Evolutionary conservation across 2,113 vertebrate genomes (phyloP).

Genomic region (Cyprinus carpio): DNA sequence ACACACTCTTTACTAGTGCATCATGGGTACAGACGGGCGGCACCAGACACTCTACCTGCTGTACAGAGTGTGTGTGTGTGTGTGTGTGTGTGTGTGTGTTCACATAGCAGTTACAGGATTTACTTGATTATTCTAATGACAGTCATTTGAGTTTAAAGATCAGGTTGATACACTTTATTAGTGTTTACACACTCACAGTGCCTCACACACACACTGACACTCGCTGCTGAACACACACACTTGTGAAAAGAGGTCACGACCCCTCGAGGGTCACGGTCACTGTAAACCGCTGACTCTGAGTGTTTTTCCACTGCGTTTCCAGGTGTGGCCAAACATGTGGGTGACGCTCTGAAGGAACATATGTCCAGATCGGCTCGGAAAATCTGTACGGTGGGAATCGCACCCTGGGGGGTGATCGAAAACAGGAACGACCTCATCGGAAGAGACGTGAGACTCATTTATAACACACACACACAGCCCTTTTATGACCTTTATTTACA

Average conservation of each 20-base stretch:
- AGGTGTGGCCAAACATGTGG: slow-evolving; percentile 99
- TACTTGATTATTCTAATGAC: slow-evolving; percentile 8
- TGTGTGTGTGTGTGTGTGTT: slow-evolving; percentile 9
- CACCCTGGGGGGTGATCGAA: slow-evolving; percentile 98
- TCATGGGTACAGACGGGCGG: background rate
- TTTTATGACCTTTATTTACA: too few relatives aligned
- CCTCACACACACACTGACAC: background rate
- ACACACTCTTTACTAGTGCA: slow-evolving; percentile 26
- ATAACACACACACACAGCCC: too few relatives aligned
- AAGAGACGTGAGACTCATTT: too few relatives aligned
- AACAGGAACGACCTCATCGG: slow-evolving; percentile 85
- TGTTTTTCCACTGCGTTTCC: slow-evolving; percentile 19
- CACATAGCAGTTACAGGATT: slow-evolving; percentile 12
- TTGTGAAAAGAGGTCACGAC: background rate
- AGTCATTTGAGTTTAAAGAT: slow-evolving; percentile 24
- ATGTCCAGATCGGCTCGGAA: slow-evolving; percentile 94
- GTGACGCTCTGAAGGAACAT: slow-evolving; percentile 95
- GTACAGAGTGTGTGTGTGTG: background rate
- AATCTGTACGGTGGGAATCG: slow-evolving; percentile 97
- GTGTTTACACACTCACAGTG: background rate
- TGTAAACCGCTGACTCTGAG: background rate
- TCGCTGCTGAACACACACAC: background rate
- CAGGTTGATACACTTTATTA: slow-evolving; percentile 3
- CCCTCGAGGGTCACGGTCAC: background rate
- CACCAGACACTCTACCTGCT: background rate